Base-by-base conservation (phyloP, 53 echinoderm and acorn worm genomes). In the Arbacia lixula region DNA sequence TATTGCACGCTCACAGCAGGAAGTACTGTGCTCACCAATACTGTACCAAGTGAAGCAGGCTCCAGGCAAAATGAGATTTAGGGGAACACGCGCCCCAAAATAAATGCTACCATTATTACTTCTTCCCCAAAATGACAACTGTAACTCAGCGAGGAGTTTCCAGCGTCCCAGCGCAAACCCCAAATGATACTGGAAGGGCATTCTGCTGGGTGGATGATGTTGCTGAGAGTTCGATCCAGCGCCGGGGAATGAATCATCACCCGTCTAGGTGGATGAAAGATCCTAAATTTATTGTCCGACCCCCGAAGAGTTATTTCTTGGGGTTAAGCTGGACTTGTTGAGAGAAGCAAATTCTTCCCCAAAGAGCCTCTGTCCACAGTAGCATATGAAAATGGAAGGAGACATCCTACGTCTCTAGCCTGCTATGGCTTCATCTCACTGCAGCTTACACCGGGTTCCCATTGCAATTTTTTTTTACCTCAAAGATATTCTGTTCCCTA, bases 261-360 rank as follows among this genome's bases (percentile, higher is more conserved):
- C 46, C 46, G 14, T 46, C n/a, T n/a, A n/a, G n/a, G n/a, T n/a
- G n/a, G n/a, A n/a, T n/a, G n/a, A n/a, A n/a, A n/a, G n/a, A n/a
- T n/a, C 52, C 73, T 73, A 73, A 29, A 73, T 73, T 73, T 73
- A 73, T 73, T 73, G 73, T 73, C 51, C 73, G 19, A 52, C 73
- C 73, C 73, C 73, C 34, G 30, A 73, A 73, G 73, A 73, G 73
- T 49, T 73, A 51, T 73, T 73, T 73, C 53, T 73, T 32, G 73
- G 33, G 73, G 50, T 73, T 51, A 73, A 73, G 73, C 73, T 52
- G 53, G 73, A 73, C 73, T 73, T 73, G 73, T 73, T 73, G 73
- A 73, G 49, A 52, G 73, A 73, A 73, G 73, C 20, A 52, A 73
- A 73, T 73, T 73, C 73, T 52, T 73, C 73, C 73, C 69, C 69